These are phyloP conservation scores for Spondyliosoma cantharus DNA, from an alignment of 2,797 vertebrate species.

Conservation along the genomic window DNA sequence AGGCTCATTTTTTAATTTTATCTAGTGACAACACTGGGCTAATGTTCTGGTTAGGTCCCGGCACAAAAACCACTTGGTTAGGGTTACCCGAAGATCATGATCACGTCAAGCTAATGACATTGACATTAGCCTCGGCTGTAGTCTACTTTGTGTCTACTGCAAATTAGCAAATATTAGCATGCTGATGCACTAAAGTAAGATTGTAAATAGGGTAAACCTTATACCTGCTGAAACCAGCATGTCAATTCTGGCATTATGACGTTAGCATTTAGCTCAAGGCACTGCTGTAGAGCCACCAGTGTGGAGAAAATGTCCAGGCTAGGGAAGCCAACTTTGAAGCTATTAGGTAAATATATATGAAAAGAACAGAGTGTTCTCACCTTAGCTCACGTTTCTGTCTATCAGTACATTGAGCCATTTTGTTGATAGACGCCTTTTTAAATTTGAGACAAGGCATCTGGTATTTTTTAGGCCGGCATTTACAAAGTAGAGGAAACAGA, in stretches of 20 bases:
- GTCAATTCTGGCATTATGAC: not conserved
- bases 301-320: not conserved
- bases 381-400: not conserved
- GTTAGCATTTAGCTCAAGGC: not conserved
- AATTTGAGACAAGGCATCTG: not conserved
- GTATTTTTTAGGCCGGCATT: not conserved
- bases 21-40: too few relatives aligned
- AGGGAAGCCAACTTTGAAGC: not conserved
- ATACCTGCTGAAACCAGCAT: not conserved
- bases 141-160: too few relatives aligned
- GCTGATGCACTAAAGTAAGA: too few relatives aligned
- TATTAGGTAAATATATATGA: not conserved
- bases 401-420: not conserved
- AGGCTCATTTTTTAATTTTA: too few relatives aligned
- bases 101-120: too few relatives aligned
- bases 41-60: too few relatives aligned
- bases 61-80: too few relatives aligned
- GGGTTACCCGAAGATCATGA: too few relatives aligned
- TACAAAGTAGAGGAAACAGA: not conserved
- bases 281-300: too few relatives aligned
- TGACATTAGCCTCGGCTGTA: too few relatives aligned
- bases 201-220: too few relatives aligned
- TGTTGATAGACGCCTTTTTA: not conserved
- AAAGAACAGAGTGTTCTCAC: constrained; percentile 4
- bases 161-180: too few relatives aligned